Conservation (phyloP, 1,140 invertebrate species). For the Procambarus clarkii region DNA sequence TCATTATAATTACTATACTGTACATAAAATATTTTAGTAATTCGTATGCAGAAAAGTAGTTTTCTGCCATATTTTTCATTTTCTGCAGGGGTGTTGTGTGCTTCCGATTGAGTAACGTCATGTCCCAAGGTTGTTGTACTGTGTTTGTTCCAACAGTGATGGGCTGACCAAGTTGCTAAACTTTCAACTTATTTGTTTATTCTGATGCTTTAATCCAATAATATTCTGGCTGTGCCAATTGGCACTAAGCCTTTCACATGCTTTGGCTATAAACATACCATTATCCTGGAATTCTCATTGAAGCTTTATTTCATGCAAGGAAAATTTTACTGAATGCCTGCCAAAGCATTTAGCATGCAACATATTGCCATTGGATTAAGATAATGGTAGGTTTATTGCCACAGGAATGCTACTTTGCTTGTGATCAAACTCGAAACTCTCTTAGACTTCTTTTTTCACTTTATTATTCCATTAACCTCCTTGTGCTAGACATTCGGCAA, state of each 20-base stretch:
- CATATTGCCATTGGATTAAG: neutral
- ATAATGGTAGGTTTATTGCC: neutral
- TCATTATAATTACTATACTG: too few species aligned
- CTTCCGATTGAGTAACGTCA: too few species aligned
- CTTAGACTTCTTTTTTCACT: neutral
- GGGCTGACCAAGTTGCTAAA: too few species aligned
- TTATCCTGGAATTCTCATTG: neutral
- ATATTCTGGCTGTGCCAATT: neutral
- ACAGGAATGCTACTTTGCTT: neutral
- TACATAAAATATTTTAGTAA: too few species aligned
- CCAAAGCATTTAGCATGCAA: neutral
- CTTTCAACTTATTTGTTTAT: neutral
- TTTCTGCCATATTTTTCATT: too few species aligned
- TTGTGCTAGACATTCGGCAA: constrained; percentile 75
- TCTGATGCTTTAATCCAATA: neutral
- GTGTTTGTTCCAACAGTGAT: too few species aligned
- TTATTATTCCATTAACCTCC: neutral
- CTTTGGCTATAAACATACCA: neutral
- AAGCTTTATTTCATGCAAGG: too few species aligned
- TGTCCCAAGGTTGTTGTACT: too few species aligned
- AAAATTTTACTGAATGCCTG: neutral
- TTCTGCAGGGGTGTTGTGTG: too few species aligned
- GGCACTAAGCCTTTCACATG: neutral
- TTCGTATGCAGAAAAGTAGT: too few species aligned
- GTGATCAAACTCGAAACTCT: neutral